Evolutionary conservation across 2,888 invertebrate genomes (phyloP).

Genomic region (Ectropis crepuscularia): DNA sequence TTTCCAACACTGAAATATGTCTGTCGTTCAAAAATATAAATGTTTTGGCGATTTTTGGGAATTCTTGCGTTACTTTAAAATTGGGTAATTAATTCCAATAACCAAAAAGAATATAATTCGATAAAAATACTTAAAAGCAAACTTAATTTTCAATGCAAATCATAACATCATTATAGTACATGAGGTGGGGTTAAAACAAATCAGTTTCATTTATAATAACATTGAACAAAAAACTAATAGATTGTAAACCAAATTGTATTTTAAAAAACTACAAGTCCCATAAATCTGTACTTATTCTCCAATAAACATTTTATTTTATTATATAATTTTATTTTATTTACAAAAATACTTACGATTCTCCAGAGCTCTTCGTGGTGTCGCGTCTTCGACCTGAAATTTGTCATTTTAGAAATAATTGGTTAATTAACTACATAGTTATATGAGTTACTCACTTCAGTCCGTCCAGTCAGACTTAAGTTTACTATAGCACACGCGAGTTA

Average conservation of each 20-base stretch:
- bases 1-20: no score
- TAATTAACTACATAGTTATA: not conserved
- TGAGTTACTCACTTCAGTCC: no score
- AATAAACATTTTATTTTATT: no score
- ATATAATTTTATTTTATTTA: constrained; percentile 26
- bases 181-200: not conserved
- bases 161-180: not conserved
- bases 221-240: not conserved
- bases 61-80: not conserved
- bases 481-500: no score
- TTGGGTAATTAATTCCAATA: not conserved
- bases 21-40: no score
- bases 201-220: not conserved
- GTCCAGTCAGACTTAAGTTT: no score
- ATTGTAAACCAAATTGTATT: not conserved
- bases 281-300: no score
- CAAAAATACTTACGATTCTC: constrained; percentile 76
- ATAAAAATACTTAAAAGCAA: not conserved
- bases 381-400: constrained; percentile 60
- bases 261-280: not conserved
- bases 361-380: constrained; percentile 71
- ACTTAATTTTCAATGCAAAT: no score
- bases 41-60: no score
- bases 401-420: not conserved
- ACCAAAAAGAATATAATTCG: not conserved